phyloP scores from a whole-genome alignment of 2,888 invertebrate species.

The Brenthis daphne region DNA sequence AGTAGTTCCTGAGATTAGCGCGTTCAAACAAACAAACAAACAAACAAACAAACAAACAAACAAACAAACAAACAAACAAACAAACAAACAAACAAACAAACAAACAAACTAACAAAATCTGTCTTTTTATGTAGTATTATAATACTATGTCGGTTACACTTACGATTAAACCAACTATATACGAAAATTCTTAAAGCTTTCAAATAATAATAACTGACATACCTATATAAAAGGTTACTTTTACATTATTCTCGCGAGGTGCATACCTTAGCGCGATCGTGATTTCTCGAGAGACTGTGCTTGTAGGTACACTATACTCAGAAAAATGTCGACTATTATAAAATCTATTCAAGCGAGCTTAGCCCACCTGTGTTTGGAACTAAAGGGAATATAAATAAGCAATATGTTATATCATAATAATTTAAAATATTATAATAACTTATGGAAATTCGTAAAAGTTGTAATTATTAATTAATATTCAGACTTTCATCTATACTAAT shows the following conservation, averaged over 20 bases:
- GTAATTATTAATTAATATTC: too few species aligned
- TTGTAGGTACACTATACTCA: constrained; percentile 17
- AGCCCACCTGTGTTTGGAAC: background rate
- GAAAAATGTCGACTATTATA: constrained; percentile 26
- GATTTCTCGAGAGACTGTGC: constrained; percentile 25
- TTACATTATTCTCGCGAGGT: constrained; percentile 27
- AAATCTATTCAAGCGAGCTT: constrained; percentile 8
- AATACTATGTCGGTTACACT: background rate
- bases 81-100: too few species aligned
- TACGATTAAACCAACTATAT: background rate
- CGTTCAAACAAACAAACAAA: too few species aligned
- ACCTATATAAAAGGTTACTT: constrained; percentile 6
- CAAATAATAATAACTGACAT: constrained; percentile 26
- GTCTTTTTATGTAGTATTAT: too few species aligned
- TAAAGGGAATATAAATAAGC: background rate
- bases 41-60: too few species aligned
- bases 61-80: too few species aligned
- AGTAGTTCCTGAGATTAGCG: too few species aligned
- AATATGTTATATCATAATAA: background rate
- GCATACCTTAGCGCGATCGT: constrained; percentile 29
- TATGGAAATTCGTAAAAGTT: too few species aligned
- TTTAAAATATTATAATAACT: too few species aligned
- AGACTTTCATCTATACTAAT: too few species aligned
- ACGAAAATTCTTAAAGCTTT: constrained; percentile 13
- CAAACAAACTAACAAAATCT: too few species aligned